phyloP scores from a whole-genome alignment of 2,797 vertebrate genomes.

The Garrulus glandarius region DNA sequence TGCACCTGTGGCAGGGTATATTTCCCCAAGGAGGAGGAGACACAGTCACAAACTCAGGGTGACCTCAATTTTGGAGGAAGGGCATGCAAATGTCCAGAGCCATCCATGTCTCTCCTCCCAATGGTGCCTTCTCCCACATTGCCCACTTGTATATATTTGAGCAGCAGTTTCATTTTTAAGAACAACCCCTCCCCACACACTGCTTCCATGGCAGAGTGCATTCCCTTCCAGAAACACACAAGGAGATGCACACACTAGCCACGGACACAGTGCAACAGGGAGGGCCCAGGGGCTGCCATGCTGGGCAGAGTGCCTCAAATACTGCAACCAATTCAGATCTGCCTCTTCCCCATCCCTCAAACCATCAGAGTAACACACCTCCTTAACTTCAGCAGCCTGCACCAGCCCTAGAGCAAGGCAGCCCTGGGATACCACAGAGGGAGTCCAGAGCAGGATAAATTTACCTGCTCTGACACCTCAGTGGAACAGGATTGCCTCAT shows the following conservation, averaged over 20 bases:
- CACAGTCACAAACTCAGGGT: background rate
- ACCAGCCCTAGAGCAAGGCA: background rate
- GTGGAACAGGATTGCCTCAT: background rate
- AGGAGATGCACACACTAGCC: accelerated
- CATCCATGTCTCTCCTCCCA: background rate
- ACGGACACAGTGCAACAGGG: accelerated
- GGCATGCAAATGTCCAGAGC: background rate
- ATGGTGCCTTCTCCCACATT: background rate
- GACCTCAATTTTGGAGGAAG: background rate
- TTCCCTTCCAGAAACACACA: background rate
- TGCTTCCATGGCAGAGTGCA: background rate
- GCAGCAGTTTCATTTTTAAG: background rate
- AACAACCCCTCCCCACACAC: accelerated
- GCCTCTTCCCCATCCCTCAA: background rate
- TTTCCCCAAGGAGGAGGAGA: background rate
- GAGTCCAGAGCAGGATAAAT: background rate
- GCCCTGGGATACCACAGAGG: background rate
- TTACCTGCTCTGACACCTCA: background rate
- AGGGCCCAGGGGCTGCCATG: background rate
- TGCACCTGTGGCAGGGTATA: background rate
- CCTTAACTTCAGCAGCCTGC: background rate
- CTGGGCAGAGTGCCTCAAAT: background rate
- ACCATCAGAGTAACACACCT: background rate
- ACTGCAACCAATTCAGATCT: background rate
- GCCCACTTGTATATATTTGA: background rate